Base-by-base conservation (phyloP, 2,113 vertebrate genomes). In the Cnemophilus loriae region DNA sequence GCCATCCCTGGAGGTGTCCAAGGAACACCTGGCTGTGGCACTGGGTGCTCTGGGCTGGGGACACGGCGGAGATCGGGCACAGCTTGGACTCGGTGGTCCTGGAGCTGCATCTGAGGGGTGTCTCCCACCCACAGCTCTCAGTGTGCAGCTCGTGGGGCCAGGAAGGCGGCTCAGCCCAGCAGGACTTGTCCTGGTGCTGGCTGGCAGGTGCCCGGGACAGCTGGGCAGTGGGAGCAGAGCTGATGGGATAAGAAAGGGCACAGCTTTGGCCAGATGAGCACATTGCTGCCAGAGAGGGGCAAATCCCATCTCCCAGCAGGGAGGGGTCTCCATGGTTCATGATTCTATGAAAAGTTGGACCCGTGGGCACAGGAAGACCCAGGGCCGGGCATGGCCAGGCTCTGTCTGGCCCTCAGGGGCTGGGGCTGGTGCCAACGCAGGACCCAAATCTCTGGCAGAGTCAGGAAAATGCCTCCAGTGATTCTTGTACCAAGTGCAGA, bases 11-110 rank as follows among this genome's bases (percentile, higher is more conserved):
- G 3, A 74, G 16, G 19, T 46, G 23, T 18, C 20, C 53, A 14
- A 10, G 69, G 37, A 39, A 30, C 1, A 2, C 0, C 44, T 37
- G 60, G 27, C 8, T 0, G 6, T 44, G 59, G 59, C 22, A 32
- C 33, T 67, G 5, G 30, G 37, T 3, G 77, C 61, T 32, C 35
- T 42, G 32, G 52, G 35, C 52, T n/a, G 52, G 77, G 22, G 35
- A 56, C 41, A 42, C 0, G 1, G 9, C 5, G 35, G 42, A 11
- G 27, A 37, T 32, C 0, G 1, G 37, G 8, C 55, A 44, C 33
- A 28, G 46, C 2, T 4, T 6, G 55, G 12, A 13, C 16, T 52
- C 1, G 0, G 0, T 33, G 49, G 30, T 4, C 46, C 35, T 32
- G 47, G 44, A 68, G 39, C 20, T n/a, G 23, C 18, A 19, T 10